Evolutionary conservation across 1,140 invertebrate species (phyloP).

Genomic region (Cydia splendana): DNA sequence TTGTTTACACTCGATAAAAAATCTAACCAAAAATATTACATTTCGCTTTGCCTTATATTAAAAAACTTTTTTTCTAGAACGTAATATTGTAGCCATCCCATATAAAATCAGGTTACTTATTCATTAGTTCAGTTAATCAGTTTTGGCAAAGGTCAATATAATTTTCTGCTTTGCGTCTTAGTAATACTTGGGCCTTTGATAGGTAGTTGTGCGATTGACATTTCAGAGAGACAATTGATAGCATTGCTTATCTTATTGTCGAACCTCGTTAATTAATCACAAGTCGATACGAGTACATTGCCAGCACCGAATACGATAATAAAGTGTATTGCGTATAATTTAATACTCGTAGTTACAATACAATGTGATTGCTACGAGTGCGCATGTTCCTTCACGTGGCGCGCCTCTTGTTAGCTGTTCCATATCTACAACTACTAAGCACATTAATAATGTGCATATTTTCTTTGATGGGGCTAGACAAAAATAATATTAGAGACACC

Average conservation of each 20-base stretch:
- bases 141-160: background rate
- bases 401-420: background rate
- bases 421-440: conserved; percentile 7
- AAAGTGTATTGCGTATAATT: conserved; percentile 12
- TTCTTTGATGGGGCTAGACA: too few species aligned
- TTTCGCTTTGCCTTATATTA: too few species aligned
- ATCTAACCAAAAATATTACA: too few species aligned
- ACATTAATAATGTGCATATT: background rate
- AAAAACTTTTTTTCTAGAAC: too few species aligned
- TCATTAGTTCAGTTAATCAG: too few species aligned
- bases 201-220: background rate
- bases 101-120: too few species aligned
- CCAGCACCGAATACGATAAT: conserved; percentile 7
- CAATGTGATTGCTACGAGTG: background rate
- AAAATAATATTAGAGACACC: too few species aligned
- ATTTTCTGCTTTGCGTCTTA: conserved; percentile 2
- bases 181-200: background rate
- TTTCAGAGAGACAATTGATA: conserved; percentile 10
- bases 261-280: conserved; percentile 18
- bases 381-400: background rate
- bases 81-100: too few species aligned
- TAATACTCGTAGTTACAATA: background rate
- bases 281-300: conserved; percentile 6
- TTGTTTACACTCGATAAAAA: too few species aligned
- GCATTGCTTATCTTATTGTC: conserved; percentile 12